Percentiles rank a stretch among this genome's conserved stretches.
Evolutionary conservation across 2,888 invertebrate genomes (phyloP).

Genomic region (Schrankia costaestrigalis): DNA sequence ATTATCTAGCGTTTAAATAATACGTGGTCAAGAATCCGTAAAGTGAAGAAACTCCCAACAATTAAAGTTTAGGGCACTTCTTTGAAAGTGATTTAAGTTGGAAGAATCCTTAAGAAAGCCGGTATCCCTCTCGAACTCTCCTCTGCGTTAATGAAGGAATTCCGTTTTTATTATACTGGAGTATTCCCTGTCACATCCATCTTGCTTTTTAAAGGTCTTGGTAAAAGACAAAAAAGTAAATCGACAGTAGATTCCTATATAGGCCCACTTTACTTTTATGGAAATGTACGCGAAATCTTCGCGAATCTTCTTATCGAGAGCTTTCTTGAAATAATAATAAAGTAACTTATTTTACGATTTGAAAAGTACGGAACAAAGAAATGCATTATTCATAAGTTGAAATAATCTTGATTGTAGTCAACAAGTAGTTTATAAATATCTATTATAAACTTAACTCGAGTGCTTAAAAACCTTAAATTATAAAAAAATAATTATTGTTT

Average conservation of each 20-base stretch:
- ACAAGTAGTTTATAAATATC: too few species aligned
- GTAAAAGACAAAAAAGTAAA: constrained; percentile 33
- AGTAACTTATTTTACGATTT: too few species aligned
- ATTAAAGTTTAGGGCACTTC: constrained; percentile 38
- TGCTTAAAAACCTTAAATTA: too few species aligned
- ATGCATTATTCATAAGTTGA: too few species aligned
- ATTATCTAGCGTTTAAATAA: constrained; percentile 19
- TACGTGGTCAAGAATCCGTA: constrained; percentile 28
- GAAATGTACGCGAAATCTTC: constrained; percentile 5
- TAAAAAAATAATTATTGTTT: too few species aligned
- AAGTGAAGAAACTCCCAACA: constrained; percentile 26
- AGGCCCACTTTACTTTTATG: constrained; percentile 10
- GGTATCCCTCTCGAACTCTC: constrained; percentile 25
- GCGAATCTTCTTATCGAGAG: too few species aligned
- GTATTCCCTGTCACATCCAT: constrained; percentile 53
- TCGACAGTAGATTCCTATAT: constrained; percentile 24
- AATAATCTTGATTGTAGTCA: too few species aligned
- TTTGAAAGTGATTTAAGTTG: constrained; percentile 45
- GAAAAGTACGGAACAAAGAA: too few species aligned
- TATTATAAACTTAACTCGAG: too few species aligned
- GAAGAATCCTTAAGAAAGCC: constrained; percentile 38
- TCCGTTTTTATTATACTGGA: constrained; percentile 58
- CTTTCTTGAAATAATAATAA: too few species aligned
- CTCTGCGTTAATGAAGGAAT: constrained; percentile 59
- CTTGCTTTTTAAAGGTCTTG: constrained; percentile 38